phyloP scores from a whole-genome alignment of 2,797 vertebrate genomes.

The Lepus townsendii region DNA sequence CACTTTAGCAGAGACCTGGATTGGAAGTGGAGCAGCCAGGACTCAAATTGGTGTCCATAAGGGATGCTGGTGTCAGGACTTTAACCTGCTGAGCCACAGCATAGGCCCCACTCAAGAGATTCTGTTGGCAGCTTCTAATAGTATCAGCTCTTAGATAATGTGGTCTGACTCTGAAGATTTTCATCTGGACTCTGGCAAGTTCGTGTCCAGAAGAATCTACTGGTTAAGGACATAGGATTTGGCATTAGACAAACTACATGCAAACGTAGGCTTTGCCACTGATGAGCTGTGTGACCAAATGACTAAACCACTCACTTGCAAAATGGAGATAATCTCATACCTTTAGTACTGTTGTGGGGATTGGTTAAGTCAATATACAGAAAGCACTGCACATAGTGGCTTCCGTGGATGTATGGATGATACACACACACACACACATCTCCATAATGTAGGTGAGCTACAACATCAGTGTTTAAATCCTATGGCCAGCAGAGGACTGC shows the following conservation, averaged over 20 bases:
- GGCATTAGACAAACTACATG: not conserved
- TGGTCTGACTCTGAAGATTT: not conserved
- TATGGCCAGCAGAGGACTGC: not conserved
- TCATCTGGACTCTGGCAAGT: not conserved
- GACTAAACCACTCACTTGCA: not conserved
- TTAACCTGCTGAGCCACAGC: too few relatives aligned
- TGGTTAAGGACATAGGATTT: not conserved
- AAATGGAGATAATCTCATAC: not conserved
- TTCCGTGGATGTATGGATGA: not conserved
- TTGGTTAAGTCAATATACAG: not conserved
- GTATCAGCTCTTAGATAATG: not conserved
- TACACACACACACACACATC: not conserved
- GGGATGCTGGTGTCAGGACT: too few relatives aligned
- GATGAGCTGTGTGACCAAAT: not conserved
- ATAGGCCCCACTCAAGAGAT: not conserved
- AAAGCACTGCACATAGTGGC: not conserved
- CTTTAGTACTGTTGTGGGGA: not conserved
- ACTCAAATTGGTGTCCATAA: too few relatives aligned
- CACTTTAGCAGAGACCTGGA: too few relatives aligned
- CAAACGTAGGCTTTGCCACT: slow-evolving; percentile 10
- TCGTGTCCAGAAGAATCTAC: not conserved
- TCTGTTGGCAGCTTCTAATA: not conserved
- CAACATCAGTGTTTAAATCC: slow-evolving; percentile 3
- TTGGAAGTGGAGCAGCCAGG: too few relatives aligned
- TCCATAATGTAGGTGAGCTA: not conserved